phyloP scores from a whole-genome alignment of 2,888 invertebrate species.

The Agelastica alni region DNA sequence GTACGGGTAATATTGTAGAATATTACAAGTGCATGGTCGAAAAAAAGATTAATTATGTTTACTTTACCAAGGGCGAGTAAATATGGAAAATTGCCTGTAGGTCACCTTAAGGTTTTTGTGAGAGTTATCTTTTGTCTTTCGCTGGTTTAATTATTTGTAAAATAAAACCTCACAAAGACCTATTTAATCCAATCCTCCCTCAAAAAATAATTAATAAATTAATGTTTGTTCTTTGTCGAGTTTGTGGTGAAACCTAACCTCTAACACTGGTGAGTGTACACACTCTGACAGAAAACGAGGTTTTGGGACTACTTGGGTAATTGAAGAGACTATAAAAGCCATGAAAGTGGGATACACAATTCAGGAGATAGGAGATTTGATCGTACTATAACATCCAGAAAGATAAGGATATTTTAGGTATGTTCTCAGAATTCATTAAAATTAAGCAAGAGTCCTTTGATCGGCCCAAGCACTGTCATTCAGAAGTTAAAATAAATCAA shows the following conservation, averaged over 20 bases:
- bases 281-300: conserved; percentile 36
- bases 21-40: conserved; percentile 15
- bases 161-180: conserved; percentile 31
- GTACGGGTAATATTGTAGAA: conserved; percentile 21
- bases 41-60: conserved; percentile 40
- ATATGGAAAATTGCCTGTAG: conserved; percentile 41
- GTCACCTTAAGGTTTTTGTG: conserved; percentile 38
- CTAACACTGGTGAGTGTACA: conserved; percentile 40
- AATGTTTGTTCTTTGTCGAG: conserved; percentile 48
- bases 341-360: conserved; percentile 44
- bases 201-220: conserved; percentile 35
- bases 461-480: conserved; percentile 38
- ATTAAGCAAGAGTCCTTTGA: conserved; percentile 42
- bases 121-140: conserved; percentile 19
- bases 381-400: conserved; percentile 37
- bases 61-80: conserved; percentile 36
- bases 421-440: conserved; percentile 46
- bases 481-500: conserved; percentile 29
- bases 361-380: conserved; percentile 32
- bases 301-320: conserved; percentile 20
- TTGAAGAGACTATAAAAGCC: conserved; percentile 47
- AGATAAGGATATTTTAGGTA: conserved; percentile 34
- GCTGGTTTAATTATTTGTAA: conserved; percentile 34
- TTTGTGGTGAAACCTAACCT: conserved; percentile 43
- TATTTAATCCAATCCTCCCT: conserved; percentile 35